phyloP scores from a whole-genome alignment of 2,113 vertebrate genomes.

The Pygathrix nemaeus region DNA sequence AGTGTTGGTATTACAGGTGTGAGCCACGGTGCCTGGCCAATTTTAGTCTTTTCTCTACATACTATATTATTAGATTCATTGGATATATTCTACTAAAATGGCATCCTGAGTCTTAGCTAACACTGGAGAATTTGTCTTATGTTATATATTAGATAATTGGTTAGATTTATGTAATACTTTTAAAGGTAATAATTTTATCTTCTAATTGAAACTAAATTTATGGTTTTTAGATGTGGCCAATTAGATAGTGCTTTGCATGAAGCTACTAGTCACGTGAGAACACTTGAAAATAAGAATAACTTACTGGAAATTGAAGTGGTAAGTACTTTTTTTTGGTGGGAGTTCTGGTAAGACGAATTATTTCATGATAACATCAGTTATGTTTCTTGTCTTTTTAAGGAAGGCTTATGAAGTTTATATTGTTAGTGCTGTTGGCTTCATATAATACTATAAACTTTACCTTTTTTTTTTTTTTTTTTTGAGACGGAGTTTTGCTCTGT shows the following conservation, averaged over 20 bases:
- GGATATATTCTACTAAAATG: neutral
- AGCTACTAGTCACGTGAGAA: conserved; percentile 85
- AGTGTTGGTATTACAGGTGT: too few species aligned
- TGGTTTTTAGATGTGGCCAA: conserved; percentile 88
- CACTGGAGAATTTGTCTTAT: neutral
- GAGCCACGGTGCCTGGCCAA: too few species aligned
- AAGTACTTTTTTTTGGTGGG: conserved; percentile 41
- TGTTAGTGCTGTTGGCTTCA: neutral
- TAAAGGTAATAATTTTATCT: conserved; percentile 10
- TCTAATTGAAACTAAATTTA: conserved; percentile 41
- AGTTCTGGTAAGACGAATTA: neutral
- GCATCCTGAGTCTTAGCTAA: neutral
- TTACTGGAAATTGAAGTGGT: conserved; percentile 93
- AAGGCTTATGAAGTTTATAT: neutral
- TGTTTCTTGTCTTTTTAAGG: neutral
- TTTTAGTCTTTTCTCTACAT: neutral
- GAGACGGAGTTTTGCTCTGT: too few species aligned
- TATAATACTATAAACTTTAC: neutral
- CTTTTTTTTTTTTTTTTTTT: neutral
- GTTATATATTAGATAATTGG: neutral
- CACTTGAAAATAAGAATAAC: conserved; percentile 91
- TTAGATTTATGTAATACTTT: neutral
- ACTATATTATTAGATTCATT: neutral
- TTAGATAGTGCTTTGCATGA: conserved; percentile 91
- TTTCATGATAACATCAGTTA: neutral